A percentile compares a stretch with the other conserved stretches of the same genome.
Evolutionary conservation across 2,797 vertebrate species (phyloP).

Genomic region (Lutjanus argentimaculatus): DNA sequence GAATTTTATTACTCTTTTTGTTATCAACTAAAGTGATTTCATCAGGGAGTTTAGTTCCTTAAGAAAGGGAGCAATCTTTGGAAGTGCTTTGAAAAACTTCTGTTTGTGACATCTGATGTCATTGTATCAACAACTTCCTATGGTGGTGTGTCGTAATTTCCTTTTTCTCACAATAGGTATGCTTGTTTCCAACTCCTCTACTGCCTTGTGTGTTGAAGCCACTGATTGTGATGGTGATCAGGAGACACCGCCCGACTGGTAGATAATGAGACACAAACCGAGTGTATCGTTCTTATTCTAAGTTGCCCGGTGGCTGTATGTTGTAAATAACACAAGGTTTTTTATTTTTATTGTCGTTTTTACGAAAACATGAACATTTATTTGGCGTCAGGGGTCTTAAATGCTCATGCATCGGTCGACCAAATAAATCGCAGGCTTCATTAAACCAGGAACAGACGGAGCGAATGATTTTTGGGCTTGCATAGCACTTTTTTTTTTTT

Average conservation of each 20-base stretch:
- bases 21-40: too few species aligned
- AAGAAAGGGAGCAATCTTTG: too few species aligned
- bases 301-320: accelerated
- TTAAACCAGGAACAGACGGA: neutral
- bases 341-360: neutral
- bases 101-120: too few species aligned
- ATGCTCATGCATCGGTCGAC: neutral
- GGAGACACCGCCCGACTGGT: constrained; percentile 31
- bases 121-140: neutral
- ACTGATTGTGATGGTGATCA: accelerated
- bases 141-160: constrained; percentile 30
- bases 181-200: accelerated
- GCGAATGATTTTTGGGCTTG: neutral
- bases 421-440: neutral
- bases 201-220: accelerated
- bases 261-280: accelerated
- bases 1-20: too few species aligned
- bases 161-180: accelerated
- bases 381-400: accelerated
- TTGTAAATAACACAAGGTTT: neutral
- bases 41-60: too few species aligned
- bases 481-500: accelerated
- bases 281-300: accelerated
- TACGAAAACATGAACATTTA: neutral
- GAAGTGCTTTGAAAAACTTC: too few species aligned